Conservation (phyloP, 2,888 invertebrate genomes). For the Noctua pronuba region DNA sequence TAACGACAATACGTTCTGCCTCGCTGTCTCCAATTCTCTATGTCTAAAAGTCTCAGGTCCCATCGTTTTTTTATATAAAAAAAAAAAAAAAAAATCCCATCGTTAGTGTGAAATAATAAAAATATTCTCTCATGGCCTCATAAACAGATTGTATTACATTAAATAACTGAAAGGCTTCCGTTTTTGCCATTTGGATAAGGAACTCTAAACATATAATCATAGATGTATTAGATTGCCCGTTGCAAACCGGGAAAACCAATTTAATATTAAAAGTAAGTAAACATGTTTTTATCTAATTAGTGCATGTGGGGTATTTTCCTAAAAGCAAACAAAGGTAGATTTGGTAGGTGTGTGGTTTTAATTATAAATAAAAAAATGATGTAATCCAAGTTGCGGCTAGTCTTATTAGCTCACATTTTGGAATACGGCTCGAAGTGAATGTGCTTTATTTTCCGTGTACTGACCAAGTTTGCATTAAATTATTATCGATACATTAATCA, state of each 20-base stretch:
- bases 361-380: not conserved
- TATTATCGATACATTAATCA: too few species aligned
- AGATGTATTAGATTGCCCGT: not conserved
- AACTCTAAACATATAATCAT: not conserved
- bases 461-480: too few species aligned
- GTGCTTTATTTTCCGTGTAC: not conserved
- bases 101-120: too few species aligned
- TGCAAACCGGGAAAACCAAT: not conserved
- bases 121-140: too few species aligned
- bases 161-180: not conserved
- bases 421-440: not conserved
- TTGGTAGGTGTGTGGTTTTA: not conserved
- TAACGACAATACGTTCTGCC: too few species aligned
- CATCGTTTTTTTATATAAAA: too few species aligned
- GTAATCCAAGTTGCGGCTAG: not conserved
- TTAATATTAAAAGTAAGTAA: not conserved
- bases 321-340: not conserved
- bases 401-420: not conserved
- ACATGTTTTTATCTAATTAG: not conserved
- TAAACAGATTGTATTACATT: too few species aligned
- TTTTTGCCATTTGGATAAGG: not conserved
- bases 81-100: too few species aligned
- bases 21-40: too few species aligned
- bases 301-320: not conserved
- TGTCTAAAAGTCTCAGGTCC: too few species aligned